A percentile compares a stretch with the other conserved stretches of the same genome.
Evolutionary conservation across 2,888 invertebrate species (phyloP).

Genomic region (Stratiomys singularior): DNA sequence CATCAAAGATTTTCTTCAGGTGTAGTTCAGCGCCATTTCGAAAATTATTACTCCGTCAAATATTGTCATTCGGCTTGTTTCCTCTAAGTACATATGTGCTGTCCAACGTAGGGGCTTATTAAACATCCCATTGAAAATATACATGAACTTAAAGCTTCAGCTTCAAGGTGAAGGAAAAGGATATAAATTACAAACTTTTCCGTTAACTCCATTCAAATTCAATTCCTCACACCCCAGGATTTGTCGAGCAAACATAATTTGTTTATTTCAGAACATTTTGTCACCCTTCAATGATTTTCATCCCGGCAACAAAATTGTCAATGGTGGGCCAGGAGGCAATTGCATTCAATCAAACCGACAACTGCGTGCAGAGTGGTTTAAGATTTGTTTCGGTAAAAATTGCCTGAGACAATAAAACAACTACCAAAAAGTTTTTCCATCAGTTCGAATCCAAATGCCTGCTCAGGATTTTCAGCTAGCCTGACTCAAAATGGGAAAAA

Average conservation of each 20-base stretch:
- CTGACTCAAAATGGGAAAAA: constrained; percentile 1
- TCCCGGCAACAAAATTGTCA: constrained; percentile 23
- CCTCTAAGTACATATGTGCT: no score
- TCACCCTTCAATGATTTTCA: constrained; percentile 43
- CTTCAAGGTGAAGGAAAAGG: no score
- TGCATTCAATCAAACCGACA: constrained; percentile 53
- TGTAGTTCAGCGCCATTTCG: no score
- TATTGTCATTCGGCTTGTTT: no score
- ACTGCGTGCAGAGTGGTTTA: constrained; percentile 49
- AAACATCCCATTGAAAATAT: no score
- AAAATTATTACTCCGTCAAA: no score
- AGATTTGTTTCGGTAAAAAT: constrained; percentile 53
- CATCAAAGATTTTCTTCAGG: no score
- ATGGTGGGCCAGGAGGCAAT: constrained; percentile 47
- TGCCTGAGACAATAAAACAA: constrained; percentile 53
- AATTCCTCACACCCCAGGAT: no score
- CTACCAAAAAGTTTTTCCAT: constrained; percentile 52
- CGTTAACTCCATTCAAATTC: no score
- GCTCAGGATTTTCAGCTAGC: constrained; percentile 4
- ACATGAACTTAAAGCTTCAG: no score
- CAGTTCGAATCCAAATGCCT: constrained; percentile 40
- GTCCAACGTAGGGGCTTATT: no score
- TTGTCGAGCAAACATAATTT: constrained; percentile 29
- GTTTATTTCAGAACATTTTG: constrained; percentile 43
- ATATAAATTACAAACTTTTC: no score